phyloP scores from a whole-genome alignment of 2,113 vertebrate genomes.

The Serinus canaria region DNA sequence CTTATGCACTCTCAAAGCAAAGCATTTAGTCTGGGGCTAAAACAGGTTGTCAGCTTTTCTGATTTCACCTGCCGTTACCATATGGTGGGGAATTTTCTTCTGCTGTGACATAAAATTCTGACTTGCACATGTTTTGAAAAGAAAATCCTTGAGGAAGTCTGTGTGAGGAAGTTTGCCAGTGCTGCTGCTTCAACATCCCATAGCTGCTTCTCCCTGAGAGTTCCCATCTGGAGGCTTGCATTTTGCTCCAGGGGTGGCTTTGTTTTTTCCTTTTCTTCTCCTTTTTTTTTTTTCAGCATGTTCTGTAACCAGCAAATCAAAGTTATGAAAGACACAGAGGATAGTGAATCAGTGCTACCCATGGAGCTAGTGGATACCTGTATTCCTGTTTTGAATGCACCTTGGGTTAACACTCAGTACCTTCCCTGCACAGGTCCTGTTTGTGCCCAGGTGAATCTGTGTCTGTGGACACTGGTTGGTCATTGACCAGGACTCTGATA shows the following conservation, averaged over 20 bases:
- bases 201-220: background rate
- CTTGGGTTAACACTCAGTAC: background rate
- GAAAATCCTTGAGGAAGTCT: background rate
- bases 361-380: background rate
- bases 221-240: background rate
- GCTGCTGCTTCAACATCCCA: background rate
- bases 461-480: background rate
- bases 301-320: background rate
- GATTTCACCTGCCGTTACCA: background rate
- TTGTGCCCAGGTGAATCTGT: background rate
- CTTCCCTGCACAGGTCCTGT: background rate
- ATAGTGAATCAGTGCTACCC: background rate
- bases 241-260: background rate
- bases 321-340: background rate
- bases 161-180: background rate
- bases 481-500: background rate
- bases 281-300: background rate
- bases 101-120: background rate
- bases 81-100: background rate
- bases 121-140: background rate
- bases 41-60: background rate
- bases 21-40: background rate
- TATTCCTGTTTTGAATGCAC: background rate
- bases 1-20: background rate
- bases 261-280: background rate